Percentiles rank a stretch among this genome's conserved stretches.
These are phyloP conservation scores for Forficula auricularia DNA, from an alignment of 1,140 invertebrate species.

Conservation along the genomic window DNA sequence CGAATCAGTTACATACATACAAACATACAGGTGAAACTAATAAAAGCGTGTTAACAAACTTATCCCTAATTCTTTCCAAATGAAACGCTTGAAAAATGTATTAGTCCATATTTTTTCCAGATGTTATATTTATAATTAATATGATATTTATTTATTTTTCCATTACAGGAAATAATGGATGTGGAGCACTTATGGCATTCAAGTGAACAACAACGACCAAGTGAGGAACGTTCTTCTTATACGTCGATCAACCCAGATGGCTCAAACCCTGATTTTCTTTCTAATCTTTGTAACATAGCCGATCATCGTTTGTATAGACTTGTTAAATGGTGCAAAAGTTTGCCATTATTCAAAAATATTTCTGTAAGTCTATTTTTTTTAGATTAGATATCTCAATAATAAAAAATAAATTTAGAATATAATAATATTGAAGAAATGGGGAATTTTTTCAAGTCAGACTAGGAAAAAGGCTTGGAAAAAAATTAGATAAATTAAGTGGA, in stretches of 20 bases:
- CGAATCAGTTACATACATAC: too few relatives aligned
- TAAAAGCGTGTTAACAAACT: too few relatives aligned
- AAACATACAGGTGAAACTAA: too few relatives aligned
- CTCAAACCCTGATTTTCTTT: slow-evolving; percentile 54
- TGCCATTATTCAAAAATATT: slow-evolving; percentile 91
- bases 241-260: not conserved
- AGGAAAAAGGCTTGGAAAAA: too few relatives aligned
- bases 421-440: too few relatives aligned
- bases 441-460: too few relatives aligned
- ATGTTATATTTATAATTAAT: not conserved
- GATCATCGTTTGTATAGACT: slow-evolving; percentile 93
- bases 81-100: too few relatives aligned
- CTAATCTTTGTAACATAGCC: slow-evolving; percentile 79
- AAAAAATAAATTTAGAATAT: too few relatives aligned
- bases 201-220: slow-evolving; percentile 35
- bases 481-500: too few relatives aligned
- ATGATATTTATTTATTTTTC: slow-evolving; percentile 1
- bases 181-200: slow-evolving; percentile 87
- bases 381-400: too few relatives aligned
- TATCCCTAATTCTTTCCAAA: too few relatives aligned
- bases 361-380: slow-evolving; percentile 37
- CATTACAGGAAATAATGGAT: slow-evolving; percentile 74
- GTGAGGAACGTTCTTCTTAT: slow-evolving; percentile 13
- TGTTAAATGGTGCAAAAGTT: slow-evolving; percentile 94
- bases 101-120: not conserved